Evolutionary conservation across 1,140 invertebrate species (phyloP), one percentile per base, ranked within the genome.

Genomic region (Watersipora subatra): DNA sequence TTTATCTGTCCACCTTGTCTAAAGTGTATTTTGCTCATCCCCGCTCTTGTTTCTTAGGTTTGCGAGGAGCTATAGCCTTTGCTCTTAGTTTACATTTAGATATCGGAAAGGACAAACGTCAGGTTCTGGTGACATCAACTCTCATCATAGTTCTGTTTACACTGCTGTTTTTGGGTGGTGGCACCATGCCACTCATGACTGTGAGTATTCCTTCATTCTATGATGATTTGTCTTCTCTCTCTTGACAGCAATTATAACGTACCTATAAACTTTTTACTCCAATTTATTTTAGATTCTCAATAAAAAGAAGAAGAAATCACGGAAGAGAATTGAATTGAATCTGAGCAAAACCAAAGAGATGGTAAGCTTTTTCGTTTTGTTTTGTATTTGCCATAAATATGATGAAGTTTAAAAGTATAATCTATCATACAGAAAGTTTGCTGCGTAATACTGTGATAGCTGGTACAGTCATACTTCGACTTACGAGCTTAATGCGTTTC

Each of bases 51-150:
- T 46, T 12, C 7, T n/a, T 76, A 87, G 92, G 92, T 58, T 81
- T 98, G 66, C 84, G 95, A 57, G 96, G 96, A 30, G 96, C 95
- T 19, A 96, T 99, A 79, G 94, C 94, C 0, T 99, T 99, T 81
- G 95, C 95, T 2, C 81, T 99, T 0, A 95, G 93, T 12, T 84
- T 99, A 29, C 94, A 99, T 83, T 85, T 98, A 67, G 90, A 97
- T 71, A 89, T 97, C 75, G 73, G 77, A 29, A 90, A 69, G 19
- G 68, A 71, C 34, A 92, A 96, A 79, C 85, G 92, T 1, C 90
- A 93, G 73, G 91, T 99, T 2, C 89, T 99, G 61, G 94, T 99
- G 59, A 97, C 95, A 2, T 95, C 93, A 0, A 98, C 95, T 0
- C 84, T 98, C 0, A 94, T 97, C 66, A 93, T 97, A 67, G 92